Evolutionary conservation across 2,113 vertebrate species (phyloP), one percentile per base, ranked within the genome.

Genomic region (Agapornis roseicollis): DNA sequence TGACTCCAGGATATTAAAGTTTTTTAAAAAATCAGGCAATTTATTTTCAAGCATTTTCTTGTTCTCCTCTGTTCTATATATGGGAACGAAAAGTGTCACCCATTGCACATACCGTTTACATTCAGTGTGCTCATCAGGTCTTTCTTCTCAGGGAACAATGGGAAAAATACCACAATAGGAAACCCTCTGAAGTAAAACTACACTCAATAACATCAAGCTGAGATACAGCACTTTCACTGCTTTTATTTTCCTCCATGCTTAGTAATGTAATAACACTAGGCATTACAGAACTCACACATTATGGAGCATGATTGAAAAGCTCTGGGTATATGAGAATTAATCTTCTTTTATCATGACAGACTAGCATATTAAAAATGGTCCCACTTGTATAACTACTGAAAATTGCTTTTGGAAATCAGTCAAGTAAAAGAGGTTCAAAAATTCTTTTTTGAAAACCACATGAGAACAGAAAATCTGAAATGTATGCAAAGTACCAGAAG

Each of bases 201-300:
- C 37, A 4, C 65, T 97, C 96, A 97, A 96, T 97, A 96, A 97
- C 93, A 96, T 97, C 96, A 97, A 97, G 95, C 93, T 97, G 96
- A 95, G 95, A 92, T 95, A 82, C 82, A 94, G 74, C 88, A 97
- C 91, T 97, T 97, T 94, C 58, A 41, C 72, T 92, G 95, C 93
- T 92, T 96, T 96, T 97, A 96, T 97, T 97, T 97, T 97, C 81
- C 42, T 95, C 87, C 65, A 92, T 96, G 86, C 91, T 93, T 97
- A 92, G 94, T 96, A 97, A 96, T 94, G 91, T 95, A 97, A 95
- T 96, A 97, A 96, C 81, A 86, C 89, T 61, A 88, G 41, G 69
- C 63, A 89, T 96, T 94, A 86, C 81, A 88, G 83, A 90, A 85
- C 66, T 96, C 88, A 85, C 74, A 85, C 22, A 35, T 93, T 95